Percentiles rank a stretch among this genome's conserved stretches.
Conservation (phyloP, 1,140 invertebrate genomes). For the Leucophenga varia region DNA sequence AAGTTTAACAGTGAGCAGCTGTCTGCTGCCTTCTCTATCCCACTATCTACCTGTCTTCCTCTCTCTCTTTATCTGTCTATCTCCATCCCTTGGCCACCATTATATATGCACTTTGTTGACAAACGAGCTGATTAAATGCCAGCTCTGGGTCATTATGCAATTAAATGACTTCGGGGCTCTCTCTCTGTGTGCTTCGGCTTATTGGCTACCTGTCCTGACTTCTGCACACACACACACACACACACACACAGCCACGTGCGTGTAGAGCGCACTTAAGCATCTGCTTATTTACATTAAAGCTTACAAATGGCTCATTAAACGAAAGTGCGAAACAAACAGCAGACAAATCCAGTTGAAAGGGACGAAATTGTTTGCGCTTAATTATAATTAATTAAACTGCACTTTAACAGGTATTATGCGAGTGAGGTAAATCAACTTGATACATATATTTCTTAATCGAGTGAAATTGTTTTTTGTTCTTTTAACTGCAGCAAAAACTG, state of each 20-base stretch:
- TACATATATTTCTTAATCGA: too few relatives aligned
- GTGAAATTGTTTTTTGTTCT: too few relatives aligned
- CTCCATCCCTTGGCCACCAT: too few relatives aligned
- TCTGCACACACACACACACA: constrained; percentile 1
- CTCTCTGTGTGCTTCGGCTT: constrained; percentile 18
- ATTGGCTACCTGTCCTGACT: constrained; percentile 18
- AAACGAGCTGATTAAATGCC: constrained; percentile 49
- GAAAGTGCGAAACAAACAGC: constrained; percentile 1
- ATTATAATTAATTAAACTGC: too few relatives aligned
- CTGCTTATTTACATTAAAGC: constrained; percentile 27
- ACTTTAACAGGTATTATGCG: too few relatives aligned
- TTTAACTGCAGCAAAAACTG: too few relatives aligned
- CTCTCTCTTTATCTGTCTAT: constrained; percentile 2
- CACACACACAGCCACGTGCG: neutral
- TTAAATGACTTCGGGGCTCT: constrained; percentile 39
- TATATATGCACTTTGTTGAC: constrained; percentile 48
- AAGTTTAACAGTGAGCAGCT: constrained; percentile 31
- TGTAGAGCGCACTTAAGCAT: constrained; percentile 5
- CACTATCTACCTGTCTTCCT: neutral
- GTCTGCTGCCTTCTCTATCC: neutral
- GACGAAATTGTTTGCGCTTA: too few relatives aligned
- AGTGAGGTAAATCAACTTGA: too few relatives aligned
- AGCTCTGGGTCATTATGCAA: constrained; percentile 49
- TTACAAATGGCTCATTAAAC: constrained; percentile 9
- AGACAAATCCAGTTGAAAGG: neutral